These are phyloP conservation scores for Antitype chi DNA, from an alignment of 2,888 invertebrate species.

Conservation along the genomic window DNA sequence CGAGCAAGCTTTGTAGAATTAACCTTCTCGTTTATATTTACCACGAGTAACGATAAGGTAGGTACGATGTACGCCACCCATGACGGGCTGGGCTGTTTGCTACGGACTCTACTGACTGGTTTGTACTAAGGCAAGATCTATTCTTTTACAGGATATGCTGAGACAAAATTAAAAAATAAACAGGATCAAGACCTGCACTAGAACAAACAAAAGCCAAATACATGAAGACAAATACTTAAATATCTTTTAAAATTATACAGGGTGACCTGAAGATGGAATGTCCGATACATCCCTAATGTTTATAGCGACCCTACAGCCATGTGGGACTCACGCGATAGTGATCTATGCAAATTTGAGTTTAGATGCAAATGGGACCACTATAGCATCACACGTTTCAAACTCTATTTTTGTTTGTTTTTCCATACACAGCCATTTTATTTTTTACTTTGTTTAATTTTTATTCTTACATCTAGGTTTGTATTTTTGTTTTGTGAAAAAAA, in stretches of 20 bases:
- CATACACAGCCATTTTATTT: conserved; percentile 15
- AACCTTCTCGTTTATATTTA: too few species aligned
- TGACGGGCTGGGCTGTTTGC: background rate
- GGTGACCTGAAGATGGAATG: conserved; percentile 16
- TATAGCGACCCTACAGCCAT: conserved; percentile 48
- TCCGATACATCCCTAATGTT: conserved; percentile 42
- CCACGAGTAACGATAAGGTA: too few species aligned
- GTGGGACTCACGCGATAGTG: conserved; percentile 62
- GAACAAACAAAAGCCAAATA: background rate
- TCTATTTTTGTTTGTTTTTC: conserved; percentile 51
- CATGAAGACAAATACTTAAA: background rate
- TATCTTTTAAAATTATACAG: background rate
- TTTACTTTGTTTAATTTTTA: conserved; percentile 6
- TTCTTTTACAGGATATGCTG: background rate
- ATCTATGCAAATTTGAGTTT: conserved; percentile 69
- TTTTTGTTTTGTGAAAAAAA: background rate
- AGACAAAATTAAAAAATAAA: background rate
- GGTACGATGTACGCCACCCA: background rate
- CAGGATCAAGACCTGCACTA: background rate
- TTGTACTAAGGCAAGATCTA: background rate
- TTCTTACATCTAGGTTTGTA: background rate
- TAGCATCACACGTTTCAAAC: conserved; percentile 44
- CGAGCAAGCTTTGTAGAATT: too few species aligned
- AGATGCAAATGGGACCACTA: conserved; percentile 61
- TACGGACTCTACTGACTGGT: background rate